Conservation (phyloP, 1,140 invertebrate genomes). For the Ceratina calcarata region DNA sequence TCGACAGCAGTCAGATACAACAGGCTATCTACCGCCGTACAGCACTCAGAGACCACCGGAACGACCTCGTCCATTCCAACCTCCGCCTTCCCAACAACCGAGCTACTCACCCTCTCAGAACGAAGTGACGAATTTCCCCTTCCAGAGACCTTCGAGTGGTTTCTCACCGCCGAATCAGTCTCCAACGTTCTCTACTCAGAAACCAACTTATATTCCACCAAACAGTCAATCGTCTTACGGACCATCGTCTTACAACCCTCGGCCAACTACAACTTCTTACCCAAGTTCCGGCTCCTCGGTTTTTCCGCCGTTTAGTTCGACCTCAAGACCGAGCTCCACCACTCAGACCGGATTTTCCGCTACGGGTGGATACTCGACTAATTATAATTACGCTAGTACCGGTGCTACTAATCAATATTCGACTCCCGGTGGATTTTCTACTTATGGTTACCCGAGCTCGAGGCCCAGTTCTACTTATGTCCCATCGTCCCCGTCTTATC, state of each 20-base stretch:
- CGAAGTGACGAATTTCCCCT: slow-evolving; percentile 68
- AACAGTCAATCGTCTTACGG: slow-evolving; percentile 43
- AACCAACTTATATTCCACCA: slow-evolving; percentile 53
- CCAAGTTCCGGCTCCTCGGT: slow-evolving; percentile 59
- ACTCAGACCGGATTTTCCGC: slow-evolving; percentile 24
- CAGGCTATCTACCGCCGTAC: slow-evolving; percentile 82
- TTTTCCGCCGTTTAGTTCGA: slow-evolving; percentile 59
- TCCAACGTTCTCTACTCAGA: slow-evolving; percentile 50
- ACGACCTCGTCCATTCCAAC: slow-evolving; percentile 85
- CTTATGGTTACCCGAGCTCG: slow-evolving; percentile 16
- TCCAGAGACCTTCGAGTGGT: slow-evolving; percentile 63
- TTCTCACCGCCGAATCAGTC: slow-evolving; percentile 55
- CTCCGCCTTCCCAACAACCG: slow-evolving; percentile 69
- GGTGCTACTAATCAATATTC: background rate
- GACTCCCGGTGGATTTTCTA: background rate
- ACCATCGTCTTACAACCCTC: slow-evolving; percentile 62
- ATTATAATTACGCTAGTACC: slow-evolving; percentile 9
- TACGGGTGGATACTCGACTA: slow-evolving; percentile 33
- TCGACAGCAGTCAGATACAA: slow-evolving; percentile 81
- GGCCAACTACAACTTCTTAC: slow-evolving; percentile 60
- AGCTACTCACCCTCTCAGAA: slow-evolving; percentile 67
- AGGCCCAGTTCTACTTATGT: slow-evolving; percentile 14
- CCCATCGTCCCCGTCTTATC: slow-evolving; percentile 4
- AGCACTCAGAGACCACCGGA: slow-evolving; percentile 83
- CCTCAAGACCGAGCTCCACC: slow-evolving; percentile 54